Evolutionary conservation across 1,140 invertebrate genomes (phyloP).

Genomic region (Caenorhabditis elegans): DNA sequence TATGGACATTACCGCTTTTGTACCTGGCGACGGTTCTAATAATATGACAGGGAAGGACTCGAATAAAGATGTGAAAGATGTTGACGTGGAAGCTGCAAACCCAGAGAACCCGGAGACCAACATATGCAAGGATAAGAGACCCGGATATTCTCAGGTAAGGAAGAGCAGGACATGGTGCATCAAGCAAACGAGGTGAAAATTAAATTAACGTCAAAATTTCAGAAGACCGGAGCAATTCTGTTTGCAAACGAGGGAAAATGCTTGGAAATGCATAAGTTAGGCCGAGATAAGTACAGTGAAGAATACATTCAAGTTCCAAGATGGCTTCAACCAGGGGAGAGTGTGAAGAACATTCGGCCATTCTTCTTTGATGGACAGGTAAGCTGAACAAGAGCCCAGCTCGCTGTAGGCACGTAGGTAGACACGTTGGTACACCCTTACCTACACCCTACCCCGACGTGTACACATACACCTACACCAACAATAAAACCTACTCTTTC

Average conservation of each 20-base stretch:
- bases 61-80: not conserved
- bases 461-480: too few species aligned
- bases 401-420: too few species aligned
- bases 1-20: not conserved
- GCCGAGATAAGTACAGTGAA: not conserved
- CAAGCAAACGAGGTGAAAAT: too few species aligned
- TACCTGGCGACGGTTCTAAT: too few species aligned
- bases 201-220: not conserved
- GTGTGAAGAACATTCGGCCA: not conserved
- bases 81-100: not conserved
- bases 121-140: not conserved
- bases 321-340: constrained; percentile 5
- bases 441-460: too few species aligned
- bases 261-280: not conserved
- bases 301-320: not conserved
- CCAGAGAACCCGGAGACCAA: not conserved
- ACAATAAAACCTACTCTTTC: too few species aligned
- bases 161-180: too few species aligned
- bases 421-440: too few species aligned
- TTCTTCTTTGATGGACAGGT: not conserved
- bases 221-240: not conserved
- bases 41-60: not conserved
- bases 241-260: constrained; percentile 1
- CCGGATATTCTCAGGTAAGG: not conserved
- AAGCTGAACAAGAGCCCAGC: too few species aligned